phyloP scores from a whole-genome alignment of 2,113 vertebrate species.

The Phrynocephalus versicolor region DNA sequence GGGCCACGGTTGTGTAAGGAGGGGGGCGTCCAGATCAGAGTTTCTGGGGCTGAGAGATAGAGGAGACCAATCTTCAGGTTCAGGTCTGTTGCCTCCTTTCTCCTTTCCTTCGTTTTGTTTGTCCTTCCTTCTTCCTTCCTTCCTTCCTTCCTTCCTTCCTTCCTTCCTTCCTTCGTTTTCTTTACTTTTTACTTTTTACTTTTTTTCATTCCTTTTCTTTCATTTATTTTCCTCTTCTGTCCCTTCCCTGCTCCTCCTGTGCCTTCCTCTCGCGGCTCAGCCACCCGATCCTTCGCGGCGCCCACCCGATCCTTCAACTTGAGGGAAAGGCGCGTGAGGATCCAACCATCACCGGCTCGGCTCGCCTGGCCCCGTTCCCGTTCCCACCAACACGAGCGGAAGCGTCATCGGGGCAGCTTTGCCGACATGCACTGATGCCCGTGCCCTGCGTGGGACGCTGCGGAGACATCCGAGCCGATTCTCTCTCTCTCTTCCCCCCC shows the following conservation, averaged over 20 bases:
- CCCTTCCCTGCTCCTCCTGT: not conserved
- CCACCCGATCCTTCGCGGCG: not conserved
- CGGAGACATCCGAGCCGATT: not conserved
- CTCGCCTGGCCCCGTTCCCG: conserved; percentile 19
- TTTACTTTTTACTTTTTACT: not conserved
- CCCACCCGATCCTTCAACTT: not conserved
- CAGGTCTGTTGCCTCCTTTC: not conserved
- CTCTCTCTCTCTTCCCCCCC: not conserved
- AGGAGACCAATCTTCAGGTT: not conserved
- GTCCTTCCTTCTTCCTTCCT: not conserved
- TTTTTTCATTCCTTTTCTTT: not conserved
- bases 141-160: not conserved
- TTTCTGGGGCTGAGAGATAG: not conserved
- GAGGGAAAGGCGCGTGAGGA: conserved; percentile 9
- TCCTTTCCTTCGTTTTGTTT: not conserved
- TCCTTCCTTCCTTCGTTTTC: too few species aligned
- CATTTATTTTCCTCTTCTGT: too few species aligned
- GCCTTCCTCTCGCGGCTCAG: not conserved
- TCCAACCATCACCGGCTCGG: not conserved
- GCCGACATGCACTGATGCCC: not conserved
- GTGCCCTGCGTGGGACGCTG: conserved; percentile 16
- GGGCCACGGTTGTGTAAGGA: not conserved
- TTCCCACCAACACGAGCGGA: conserved; percentile 8
- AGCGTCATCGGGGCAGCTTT: conserved; percentile 19
- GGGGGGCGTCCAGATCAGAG: not conserved